phyloP scores from a whole-genome alignment of 1,140 invertebrate genomes.

The Saccostrea echinata region DNA sequence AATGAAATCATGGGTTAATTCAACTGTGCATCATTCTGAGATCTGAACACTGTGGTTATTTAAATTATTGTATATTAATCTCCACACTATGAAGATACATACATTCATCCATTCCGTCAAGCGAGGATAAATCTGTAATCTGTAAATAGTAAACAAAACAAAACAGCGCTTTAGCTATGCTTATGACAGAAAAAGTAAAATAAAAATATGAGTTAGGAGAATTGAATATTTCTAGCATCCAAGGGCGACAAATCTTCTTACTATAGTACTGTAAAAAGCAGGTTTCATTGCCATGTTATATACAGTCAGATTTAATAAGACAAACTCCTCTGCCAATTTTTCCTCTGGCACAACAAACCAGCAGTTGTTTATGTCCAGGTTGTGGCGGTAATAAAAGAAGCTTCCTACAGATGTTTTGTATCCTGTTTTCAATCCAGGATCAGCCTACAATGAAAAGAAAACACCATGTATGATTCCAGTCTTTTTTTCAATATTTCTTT shows the following conservation, averaged over 20 bases:
- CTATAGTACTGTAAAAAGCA: not conserved
- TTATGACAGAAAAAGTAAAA: no score
- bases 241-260: not conserved
- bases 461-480: not conserved
- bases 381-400: conserved; percentile 38
- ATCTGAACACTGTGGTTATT: no score
- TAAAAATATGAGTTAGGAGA: no score
- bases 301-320: no score
- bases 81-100: not conserved
- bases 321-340: conserved; percentile 14
- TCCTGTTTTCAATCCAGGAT: not conserved
- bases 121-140: conserved; percentile 24
- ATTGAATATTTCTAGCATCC: no score
- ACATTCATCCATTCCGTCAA: conserved; percentile 47
- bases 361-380: conserved; percentile 53
- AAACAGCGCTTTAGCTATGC: no score
- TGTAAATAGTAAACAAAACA: no score
- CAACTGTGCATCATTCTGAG: no score
- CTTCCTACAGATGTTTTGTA: conserved; percentile 11
- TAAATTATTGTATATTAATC: no score
- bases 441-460: not conserved
- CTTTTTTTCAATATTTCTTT: no score
- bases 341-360: conserved; percentile 52
- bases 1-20: not conserved
- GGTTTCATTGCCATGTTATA: conserved; percentile 47